Percentiles rank a stretch among this genome's conserved stretches.
Evolutionary conservation across 2,113 vertebrate genomes (phyloP).

Genomic region (Tenebrosternarchus preto): DNA sequence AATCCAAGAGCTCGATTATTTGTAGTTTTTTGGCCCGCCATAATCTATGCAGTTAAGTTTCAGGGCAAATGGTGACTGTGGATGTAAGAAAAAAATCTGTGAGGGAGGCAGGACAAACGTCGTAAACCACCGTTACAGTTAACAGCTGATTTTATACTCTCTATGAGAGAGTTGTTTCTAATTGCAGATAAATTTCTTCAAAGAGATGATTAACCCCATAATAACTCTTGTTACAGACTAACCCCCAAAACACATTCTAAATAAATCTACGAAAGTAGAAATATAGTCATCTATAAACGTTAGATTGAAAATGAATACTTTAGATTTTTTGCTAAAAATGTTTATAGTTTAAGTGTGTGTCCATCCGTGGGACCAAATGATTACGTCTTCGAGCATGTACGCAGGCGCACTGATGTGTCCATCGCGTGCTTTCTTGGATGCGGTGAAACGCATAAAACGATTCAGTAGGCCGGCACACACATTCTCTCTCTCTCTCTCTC

Average conservation of each 20-base stretch:
- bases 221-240: neutral
- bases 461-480: constrained; percentile 72
- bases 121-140: too few species aligned
- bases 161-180: constrained; percentile 15
- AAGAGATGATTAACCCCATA: constrained; percentile 5
- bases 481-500: too few species aligned
- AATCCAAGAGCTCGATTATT: too few species aligned
- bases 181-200: constrained; percentile 17
- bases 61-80: too few species aligned
- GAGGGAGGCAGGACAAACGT: too few species aligned
- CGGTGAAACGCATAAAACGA: constrained; percentile 64
- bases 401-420: constrained; percentile 31
- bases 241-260: neutral
- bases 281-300: too few species aligned
- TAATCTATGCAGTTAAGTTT: too few species aligned
- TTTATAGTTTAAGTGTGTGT: neutral
- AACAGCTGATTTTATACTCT: too few species aligned
- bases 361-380: neutral
- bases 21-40: too few species aligned
- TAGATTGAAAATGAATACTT: neutral
- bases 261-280: too few species aligned
- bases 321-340: too few species aligned
- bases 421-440: constrained; percentile 55
- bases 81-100: too few species aligned
- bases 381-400: neutral